Conservation (phyloP, 2,888 invertebrate genomes). For the Drosophila meridiana region DNA sequence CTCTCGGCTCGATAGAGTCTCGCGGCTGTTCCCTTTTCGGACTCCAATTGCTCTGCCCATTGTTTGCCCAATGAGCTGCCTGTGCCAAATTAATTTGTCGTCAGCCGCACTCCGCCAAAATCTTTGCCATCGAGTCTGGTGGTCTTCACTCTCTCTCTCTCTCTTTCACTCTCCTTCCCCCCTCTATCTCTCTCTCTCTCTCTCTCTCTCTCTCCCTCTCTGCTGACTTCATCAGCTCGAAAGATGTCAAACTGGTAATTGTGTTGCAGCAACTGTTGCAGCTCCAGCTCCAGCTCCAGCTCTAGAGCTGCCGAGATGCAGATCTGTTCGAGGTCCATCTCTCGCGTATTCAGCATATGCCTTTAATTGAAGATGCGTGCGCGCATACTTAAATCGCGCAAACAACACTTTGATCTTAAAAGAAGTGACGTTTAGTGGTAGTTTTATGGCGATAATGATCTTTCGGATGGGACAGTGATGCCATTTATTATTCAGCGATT, state of each 20-base stretch:
- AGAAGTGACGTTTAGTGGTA: slow-evolving; percentile 84
- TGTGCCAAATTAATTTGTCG: slow-evolving; percentile 85
- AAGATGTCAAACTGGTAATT: slow-evolving; percentile 71
- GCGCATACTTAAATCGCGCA: slow-evolving; percentile 81
- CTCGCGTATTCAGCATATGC: slow-evolving; percentile 56
- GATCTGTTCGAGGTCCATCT: slow-evolving; percentile 21
- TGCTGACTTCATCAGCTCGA: slow-evolving; percentile 50
- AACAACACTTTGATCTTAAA: slow-evolving; percentile 84
- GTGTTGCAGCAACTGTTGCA: slow-evolving; percentile 24
- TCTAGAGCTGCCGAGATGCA: slow-evolving; percentile 15
- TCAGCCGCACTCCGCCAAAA: slow-evolving; percentile 67
- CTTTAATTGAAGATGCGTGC: slow-evolving; percentile 82
- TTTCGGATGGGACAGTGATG: slow-evolving; percentile 84
- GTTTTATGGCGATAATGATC: slow-evolving; percentile 84
- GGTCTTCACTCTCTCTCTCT: slow-evolving; percentile 37
- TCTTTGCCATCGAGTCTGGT: slow-evolving; percentile 52
- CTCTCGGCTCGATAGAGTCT: slow-evolving; percentile 3
- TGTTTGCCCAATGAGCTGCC: slow-evolving; percentile 54
- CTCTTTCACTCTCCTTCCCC: neutral
- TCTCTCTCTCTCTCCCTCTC: neutral
- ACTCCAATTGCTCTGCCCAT: slow-evolving; percentile 26
- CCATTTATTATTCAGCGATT: slow-evolving; percentile 82
- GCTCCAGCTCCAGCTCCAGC: neutral
- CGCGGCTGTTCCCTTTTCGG: neutral
- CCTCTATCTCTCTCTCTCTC: neutral